Conservation (phyloP, 2,888 invertebrate species). For the Hirtodrosophila alboralis region DNA sequence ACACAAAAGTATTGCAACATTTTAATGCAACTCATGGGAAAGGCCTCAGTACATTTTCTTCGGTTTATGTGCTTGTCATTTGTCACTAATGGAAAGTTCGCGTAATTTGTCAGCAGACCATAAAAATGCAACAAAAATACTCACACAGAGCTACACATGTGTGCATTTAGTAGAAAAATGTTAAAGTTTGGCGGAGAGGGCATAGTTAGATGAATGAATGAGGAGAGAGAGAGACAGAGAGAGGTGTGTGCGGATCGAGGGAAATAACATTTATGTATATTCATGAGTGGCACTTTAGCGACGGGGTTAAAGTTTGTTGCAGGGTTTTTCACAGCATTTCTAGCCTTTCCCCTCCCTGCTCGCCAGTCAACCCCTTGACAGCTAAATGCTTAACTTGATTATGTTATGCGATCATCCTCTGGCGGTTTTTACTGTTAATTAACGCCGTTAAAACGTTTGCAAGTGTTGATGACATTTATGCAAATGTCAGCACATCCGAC, state of each 20-base stretch:
- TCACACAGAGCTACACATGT: constrained; percentile 19
- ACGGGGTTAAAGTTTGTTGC: constrained; percentile 68
- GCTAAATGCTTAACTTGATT: constrained; percentile 36
- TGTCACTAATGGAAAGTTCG: constrained; percentile 70
- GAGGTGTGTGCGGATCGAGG: too few species aligned
- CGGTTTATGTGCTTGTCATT: constrained; percentile 14
- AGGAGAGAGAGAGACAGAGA: too few species aligned
- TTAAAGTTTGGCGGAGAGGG: constrained; percentile 47
- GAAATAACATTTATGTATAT: constrained; percentile 36
- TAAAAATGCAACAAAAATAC: constrained; percentile 53
- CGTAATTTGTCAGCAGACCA: constrained; percentile 76
- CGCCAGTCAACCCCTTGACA: not conserved
- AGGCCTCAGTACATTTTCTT: constrained; percentile 3
- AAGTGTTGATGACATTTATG: constrained; percentile 37
- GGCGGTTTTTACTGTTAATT: constrained; percentile 51
- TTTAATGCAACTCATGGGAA: constrained; percentile 41
- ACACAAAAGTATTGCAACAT: constrained; percentile 18
- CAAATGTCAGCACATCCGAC: constrained; percentile 39
- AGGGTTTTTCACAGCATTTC: constrained; percentile 37
- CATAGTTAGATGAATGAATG: constrained; percentile 2
- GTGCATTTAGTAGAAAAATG: constrained; percentile 61
- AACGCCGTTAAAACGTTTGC: constrained; percentile 43
- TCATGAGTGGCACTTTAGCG: constrained; percentile 48
- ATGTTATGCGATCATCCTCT: constrained; percentile 24
- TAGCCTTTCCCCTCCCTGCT: too few species aligned